Percentiles rank a stretch among this genome's conserved stretches.
Evolutionary conservation across 2,888 invertebrate species (phyloP).

Genomic region (Teleiodes luculella): DNA sequence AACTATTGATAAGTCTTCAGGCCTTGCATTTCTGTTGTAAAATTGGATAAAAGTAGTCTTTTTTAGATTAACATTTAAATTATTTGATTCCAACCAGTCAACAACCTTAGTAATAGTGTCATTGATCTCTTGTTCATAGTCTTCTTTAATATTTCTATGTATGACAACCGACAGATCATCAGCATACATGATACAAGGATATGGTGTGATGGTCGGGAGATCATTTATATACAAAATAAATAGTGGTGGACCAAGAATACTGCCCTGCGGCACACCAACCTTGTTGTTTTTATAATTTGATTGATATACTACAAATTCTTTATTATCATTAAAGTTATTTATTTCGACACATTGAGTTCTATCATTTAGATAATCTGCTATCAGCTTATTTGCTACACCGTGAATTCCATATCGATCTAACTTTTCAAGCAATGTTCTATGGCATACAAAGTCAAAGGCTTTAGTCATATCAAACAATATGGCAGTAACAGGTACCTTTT

Average conservation of each 20-base stretch:
- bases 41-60: background rate
- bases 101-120: background rate
- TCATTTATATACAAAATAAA: background rate
- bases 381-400: background rate
- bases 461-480: constrained; percentile 6
- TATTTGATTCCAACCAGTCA: too few relatives aligned
- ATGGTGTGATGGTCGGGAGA: background rate
- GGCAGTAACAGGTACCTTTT: background rate
- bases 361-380: background rate
- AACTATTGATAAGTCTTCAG: too few relatives aligned
- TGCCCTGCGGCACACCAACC: background rate
- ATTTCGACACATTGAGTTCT: constrained; percentile 3
- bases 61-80: background rate
- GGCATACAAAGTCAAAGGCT: constrained; percentile 2
- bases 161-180: background rate
- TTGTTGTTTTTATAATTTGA: background rate
- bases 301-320: background rate
- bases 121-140: background rate
- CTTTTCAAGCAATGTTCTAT: background rate
- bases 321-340: background rate
- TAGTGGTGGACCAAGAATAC: background rate
- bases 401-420: background rate
- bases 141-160: background rate
- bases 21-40: background rate
- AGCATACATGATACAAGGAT: background rate